phyloP scores from a whole-genome alignment of 2,888 invertebrate species.

The Lasioglossum morio region DNA sequence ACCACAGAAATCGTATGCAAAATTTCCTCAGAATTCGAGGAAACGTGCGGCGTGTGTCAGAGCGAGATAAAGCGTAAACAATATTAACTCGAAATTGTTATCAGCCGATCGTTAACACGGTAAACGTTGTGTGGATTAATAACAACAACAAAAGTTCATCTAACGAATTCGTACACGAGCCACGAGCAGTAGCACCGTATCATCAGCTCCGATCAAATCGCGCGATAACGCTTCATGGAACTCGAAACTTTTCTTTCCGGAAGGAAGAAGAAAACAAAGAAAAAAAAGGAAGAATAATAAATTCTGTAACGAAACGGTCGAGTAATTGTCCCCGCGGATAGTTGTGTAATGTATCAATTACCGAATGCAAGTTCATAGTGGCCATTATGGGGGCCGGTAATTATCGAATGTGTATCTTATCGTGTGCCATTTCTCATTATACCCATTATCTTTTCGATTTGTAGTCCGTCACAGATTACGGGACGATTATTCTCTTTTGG shows the following conservation, averaged over 20 bases:
- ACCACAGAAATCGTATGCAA: not conserved
- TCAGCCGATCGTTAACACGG: not conserved
- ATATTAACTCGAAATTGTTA: not conserved
- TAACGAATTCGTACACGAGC: not conserved
- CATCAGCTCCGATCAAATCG: not conserved
- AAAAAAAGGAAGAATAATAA: not conserved
- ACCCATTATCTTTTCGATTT: constrained; percentile 20
- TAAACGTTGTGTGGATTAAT: not conserved
- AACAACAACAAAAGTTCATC: constrained; percentile 7
- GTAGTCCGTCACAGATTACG: constrained; percentile 12
- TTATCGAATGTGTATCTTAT: constrained; percentile 42
- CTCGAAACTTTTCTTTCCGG: not conserved
- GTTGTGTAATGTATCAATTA: not conserved
- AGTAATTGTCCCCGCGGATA: not conserved
- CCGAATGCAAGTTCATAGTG: not conserved
- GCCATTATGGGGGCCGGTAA: not conserved
- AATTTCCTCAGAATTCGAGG: not conserved
- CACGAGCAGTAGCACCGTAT: not conserved
- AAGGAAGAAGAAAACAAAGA: not conserved
- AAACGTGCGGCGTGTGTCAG: not conserved
- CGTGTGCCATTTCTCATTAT: constrained; percentile 19
- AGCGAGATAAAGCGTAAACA: not conserved
- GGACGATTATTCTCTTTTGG: not conserved
- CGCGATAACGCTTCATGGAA: not conserved
- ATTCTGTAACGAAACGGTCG: not conserved